Percentiles rank a stretch among this genome's conserved stretches.
These are phyloP conservation scores for Adrianichthys oophorus DNA, from an alignment of 2,797 vertebrate species.

Conservation along the genomic window DNA sequence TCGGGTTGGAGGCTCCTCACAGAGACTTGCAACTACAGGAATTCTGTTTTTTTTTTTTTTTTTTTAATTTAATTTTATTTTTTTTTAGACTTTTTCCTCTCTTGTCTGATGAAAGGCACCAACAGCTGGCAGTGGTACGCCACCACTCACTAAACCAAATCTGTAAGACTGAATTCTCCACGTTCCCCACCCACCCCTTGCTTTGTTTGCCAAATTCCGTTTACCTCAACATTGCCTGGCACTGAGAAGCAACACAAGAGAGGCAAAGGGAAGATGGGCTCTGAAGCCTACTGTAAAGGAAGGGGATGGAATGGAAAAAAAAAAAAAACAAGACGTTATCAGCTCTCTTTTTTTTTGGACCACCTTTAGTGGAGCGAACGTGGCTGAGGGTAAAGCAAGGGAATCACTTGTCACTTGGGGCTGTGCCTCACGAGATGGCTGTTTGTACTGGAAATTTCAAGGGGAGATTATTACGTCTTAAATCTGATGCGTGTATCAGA, in stretches of 20 bases:
- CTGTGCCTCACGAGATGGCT: conserved; percentile 64
- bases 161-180: conserved; percentile 85
- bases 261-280: conserved; percentile 67
- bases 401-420: conserved; percentile 63
- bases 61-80: conserved; percentile 48
- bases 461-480: conserved; percentile 62
- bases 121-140: conserved; percentile 89
- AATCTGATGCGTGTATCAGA: conserved; percentile 61
- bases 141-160: conserved; percentile 92
- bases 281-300: conserved; percentile 69
- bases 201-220: conserved; percentile 94
- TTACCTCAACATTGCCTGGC: conserved; percentile 93
- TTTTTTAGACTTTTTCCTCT: conserved; percentile 82
- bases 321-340: conserved; percentile 56
- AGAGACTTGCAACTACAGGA: conserved; percentile 88
- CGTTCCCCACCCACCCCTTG: conserved; percentile 63
- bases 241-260: conserved; percentile 84
- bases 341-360: conserved; percentile 60
- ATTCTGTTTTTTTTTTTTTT: conserved; percentile 84
- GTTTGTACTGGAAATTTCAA: conserved; percentile 67
- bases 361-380: conserved; percentile 62
- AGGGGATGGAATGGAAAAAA: conserved; percentile 40
- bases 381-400: conserved; percentile 70
- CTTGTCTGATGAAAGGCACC: conserved; percentile 88
- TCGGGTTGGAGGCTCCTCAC: conserved; percentile 87